Base-by-base conservation (phyloP, 1,140 invertebrate genomes). In the Cephus cinctus region DNA sequence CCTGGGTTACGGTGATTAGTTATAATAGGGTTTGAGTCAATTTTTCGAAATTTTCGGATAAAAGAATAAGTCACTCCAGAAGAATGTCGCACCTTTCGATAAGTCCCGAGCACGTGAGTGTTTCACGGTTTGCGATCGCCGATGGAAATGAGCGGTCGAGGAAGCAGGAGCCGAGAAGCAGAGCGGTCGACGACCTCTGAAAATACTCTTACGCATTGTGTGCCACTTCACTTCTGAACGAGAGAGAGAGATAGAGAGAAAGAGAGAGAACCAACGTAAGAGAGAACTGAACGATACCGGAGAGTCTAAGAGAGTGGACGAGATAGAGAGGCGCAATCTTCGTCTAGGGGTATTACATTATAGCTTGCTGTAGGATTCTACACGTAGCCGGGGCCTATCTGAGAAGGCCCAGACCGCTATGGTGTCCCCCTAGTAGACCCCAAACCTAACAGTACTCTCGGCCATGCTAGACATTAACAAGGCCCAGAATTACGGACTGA, bases 191-290 rank as follows among this genome's bases (percentile, higher is more conserved):
- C 59, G 68, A 71, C 57, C 70, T 46, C 59, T 67, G 57, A 65
- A 66, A 67, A 69, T 72, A 73, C 69, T 74, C 70, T 71, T 73
- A 71, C 69, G 69, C 69, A 69, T 72, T 69, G 67, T 72, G 70
- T 74, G 70, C 69, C 68, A 75, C 72, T 73, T 73, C 68, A 65
- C 63, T 72, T 67, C 53, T 56, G 64, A 65, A 45, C 19, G 15
- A 43, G 25, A n/a, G 21, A 36, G 40, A 31, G 23, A 47, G 12
- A 41, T 38, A 43, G 39, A 21, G 49, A 38, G 39, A 27, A 48
- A 48, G 47, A 53, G 50, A 44, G 21, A 20, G 16, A 41, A 27
- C n/a, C n/a, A n/a, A n/a, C n/a, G n/a, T n/a, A n/a, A n/a, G n/a
- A n/a, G n/a, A n/a, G n/a, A n/a, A n/a, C n/a, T n/a, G n/a, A n/a